Evolutionary conservation across 2,113 vertebrate species (phyloP), one percentile per base, ranked within the genome.

Genomic region (Centropristis striata): DNA sequence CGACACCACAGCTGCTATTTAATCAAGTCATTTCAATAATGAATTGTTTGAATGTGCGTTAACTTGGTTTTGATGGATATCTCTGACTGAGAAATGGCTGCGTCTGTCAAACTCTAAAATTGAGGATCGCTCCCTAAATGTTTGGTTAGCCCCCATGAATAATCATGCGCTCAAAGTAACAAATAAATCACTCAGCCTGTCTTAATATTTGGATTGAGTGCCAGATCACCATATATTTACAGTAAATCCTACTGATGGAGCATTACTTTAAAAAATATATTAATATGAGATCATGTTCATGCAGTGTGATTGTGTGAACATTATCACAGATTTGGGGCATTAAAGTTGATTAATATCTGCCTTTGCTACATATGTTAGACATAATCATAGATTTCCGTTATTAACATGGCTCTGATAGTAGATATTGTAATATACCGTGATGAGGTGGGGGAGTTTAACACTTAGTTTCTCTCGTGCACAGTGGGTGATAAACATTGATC

Each of bases 401-500:
- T 78, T 75, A 71, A 42, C 4, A 20, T 57, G 2, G 49, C 47
- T 15, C 12, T 37, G 23, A 69, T 60, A 21, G 68, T 53, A 63
- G 53, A 85, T 81, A 80, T 84, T 74, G 68, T 86, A 59, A 85
- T 65, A 60, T 82, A 86, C 53, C 11, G 11, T 16, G 67, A 78
- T 55, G 86, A 49, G 54, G 37, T 80, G 39, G 82, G 54, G 75
- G 74, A 51, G 68, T 79, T 88, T 72, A 74, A 88, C 79, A 50
- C 81, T 84, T 75, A 75, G 32, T 70, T 76, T 88, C 41, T 67
- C 74, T 61, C 15, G 21, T 51, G 21, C 82, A 54, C 83, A 71
- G 81, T 64, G 87, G 85, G 89, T 86, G 89, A 89, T 88, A 86
- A 90, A 88, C 90, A 87, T 88, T 92, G 92, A 93, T 92, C 91